These are phyloP conservation scores for Atta cephalotes DNA, from an alignment of 1,140 invertebrate species.

Conservation along the genomic window DNA sequence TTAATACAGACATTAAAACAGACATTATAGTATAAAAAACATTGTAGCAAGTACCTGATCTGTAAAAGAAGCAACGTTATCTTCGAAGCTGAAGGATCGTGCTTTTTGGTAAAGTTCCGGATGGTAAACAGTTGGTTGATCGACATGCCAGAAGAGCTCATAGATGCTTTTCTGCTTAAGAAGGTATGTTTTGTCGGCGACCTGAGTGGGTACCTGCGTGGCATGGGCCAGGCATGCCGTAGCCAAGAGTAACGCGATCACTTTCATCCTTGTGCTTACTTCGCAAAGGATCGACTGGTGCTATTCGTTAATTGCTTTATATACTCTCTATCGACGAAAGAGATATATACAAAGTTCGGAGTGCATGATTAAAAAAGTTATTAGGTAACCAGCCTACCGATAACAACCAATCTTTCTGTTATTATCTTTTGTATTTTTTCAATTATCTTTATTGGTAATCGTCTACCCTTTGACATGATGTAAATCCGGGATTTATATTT, in stretches of 20 bases:
- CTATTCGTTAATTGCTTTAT: slow-evolving; percentile 37
- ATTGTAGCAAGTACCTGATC: slow-evolving; percentile 71
- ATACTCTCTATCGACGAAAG: slow-evolving; percentile 35
- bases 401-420: slow-evolving; percentile 31
- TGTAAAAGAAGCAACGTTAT: slow-evolving; percentile 84
- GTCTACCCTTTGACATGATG: slow-evolving; percentile 48
- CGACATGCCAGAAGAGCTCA: slow-evolving; percentile 88
- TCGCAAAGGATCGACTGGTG: neutral
- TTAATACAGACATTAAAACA: neutral
- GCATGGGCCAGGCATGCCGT: slow-evolving; percentile 64
- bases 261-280: slow-evolving; percentile 61
- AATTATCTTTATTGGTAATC: slow-evolving; percentile 53
- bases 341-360: slow-evolving; percentile 21
- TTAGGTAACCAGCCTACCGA: slow-evolving; percentile 34
- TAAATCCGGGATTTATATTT: slow-evolving; percentile 31
- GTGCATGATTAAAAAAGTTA: neutral
- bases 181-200: slow-evolving; percentile 85
- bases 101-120: slow-evolving; percentile 85
- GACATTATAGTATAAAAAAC: neutral
- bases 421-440: slow-evolving; percentile 32
- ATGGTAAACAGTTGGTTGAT: slow-evolving; percentile 86
- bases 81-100: slow-evolving; percentile 86
- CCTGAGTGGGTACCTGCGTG: slow-evolving; percentile 85
- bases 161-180: slow-evolving; percentile 88
- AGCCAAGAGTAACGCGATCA: slow-evolving; percentile 66